Base-by-base conservation (phyloP, 2,888 invertebrate genomes). In the Coleophora flavipennella region DNA sequence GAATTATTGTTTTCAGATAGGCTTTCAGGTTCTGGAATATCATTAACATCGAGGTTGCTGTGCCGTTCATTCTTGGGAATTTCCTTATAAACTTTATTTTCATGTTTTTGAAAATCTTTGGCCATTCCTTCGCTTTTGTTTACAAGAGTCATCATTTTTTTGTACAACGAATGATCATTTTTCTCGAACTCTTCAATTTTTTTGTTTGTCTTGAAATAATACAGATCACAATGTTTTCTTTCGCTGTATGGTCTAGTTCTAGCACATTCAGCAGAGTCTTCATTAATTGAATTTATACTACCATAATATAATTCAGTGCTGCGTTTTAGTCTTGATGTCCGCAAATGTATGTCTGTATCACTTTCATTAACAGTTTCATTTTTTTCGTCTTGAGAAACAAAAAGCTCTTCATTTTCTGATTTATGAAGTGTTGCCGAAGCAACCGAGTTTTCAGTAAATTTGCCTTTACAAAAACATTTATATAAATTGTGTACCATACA, bases 401-500 rank as follows among this genome's bases (percentile, higher is more conserved):
- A 3, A 3, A 20, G 6, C 3, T 20, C 6, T 6, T 20, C 20
- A 20, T 20, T 20, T 20, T 20, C 20, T 20, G 20, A 13, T 33
- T 31, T 13, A 1, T 44, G 42, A 20, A 32, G 12, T 25, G 13
- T 36, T n/a, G 26, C 14, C 13, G 39, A 37, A 25, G 37, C 13
- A 8, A 35, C 13, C 2, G 39, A 41, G 36, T 42, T 50, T 38
- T 65, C 52, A 10, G 59, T 62, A 53, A 77, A 76, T 58, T 57
- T 73, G 1, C 87, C 85, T 48, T 85, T 85, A 57, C 91, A 91
- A 61, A 87, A 87, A 64, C 91, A 91, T 57, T 88, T 87, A 53
- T 91, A 90, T 35, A 89, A 62, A 50, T 86, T 77, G 57, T 92
- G 91, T 2, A 87, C 76, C 86, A 91, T 87, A 53, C 91, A 92